Evolutionary conservation across 2,888 invertebrate species (phyloP), one percentile per base, ranked within the genome.

Genomic region (Xestoiulus laeticollis): DNA sequence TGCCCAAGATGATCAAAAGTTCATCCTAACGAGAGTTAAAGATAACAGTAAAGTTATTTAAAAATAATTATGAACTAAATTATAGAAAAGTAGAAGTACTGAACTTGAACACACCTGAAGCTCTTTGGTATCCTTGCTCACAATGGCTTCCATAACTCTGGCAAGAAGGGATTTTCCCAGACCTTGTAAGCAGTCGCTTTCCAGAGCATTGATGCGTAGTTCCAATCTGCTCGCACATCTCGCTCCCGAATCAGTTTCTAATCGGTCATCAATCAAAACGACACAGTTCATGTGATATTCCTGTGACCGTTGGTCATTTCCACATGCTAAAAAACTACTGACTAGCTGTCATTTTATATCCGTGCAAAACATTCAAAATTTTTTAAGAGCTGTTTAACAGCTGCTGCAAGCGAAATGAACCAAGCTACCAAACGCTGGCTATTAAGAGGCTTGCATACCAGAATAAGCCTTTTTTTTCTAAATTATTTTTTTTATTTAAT

Each of bases 111-210:
- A 16, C 14, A 48, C 48, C 48, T 48, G 48, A 10, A 48, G 19
- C 48, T 48, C 48, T 48, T 48, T 48, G 83, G 83, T 82, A 30
- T 30, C 30, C 30, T 82, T 33, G 30, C 83, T 33, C 30, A 32
- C 83, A 16, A 82, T 30, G 6, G 33, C 30, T n/a, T 82, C 83
- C 33, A 82, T 30, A n/a, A n/a, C 83, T 30, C 83, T 30, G 30
- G 14, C 22, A 4, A 82, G 33, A 33, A 82, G 83, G 33, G 30
- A 30, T 82, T 33, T 30, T n/a, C 83, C 83, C 2, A 82, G 83
- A 12, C 83, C 83, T 82, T 33, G 83, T 14, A 82, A 32, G 83
- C 83, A 82, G 33, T 82, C 83, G 5, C 33, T 82, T n/a, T 82
- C 83, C 33, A 82, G 19, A 82, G 30, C 30, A 30, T 30, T 32